Base-by-base conservation (phyloP, 2,888 invertebrate species). In the Cactoblastis cactorum region DNA sequence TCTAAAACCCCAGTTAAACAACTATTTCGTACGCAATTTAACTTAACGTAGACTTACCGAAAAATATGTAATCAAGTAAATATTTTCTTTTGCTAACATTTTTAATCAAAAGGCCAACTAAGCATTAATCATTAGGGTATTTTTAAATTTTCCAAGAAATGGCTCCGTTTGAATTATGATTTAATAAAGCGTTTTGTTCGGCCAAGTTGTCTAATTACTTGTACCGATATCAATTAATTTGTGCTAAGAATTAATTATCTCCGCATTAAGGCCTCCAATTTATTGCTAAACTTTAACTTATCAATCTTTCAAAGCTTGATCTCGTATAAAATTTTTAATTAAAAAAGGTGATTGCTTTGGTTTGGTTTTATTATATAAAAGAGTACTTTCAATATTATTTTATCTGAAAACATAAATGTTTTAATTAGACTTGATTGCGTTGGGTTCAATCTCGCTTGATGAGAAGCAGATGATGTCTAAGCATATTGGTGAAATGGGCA, bases 241-340 rank as follows among this genome's bases (percentile, higher is more conserved):
- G 79, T 76, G 78, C 80, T 84, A 83, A 82, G 84, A 86, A 86
- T 86, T 85, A 84, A 86, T 86, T 86, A 85, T 83, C 80, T 84
- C 72, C 74, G 80, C 75, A 83, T 84, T 82, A 82, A 78, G 78
- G 78, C 71, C 80, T 77, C 77, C 77, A 80, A 83, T 85, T 86
- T 86, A 86, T 85, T 85, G 81, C 80, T 77, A 81, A 86, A 85
- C 81, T 87, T 86, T 80, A 74, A 82, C 83, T 82, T 81, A 84
- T 86, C 84, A 85, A 84, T 87, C 84, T 84, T 80, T 65, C 66
- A 64, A 71, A 76, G 74, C 72, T 62, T 64, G 67, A 59, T 32
- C 41, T 49, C 22, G 34, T 41, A 17, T 34, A 18, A 49, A 28
- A 35, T 48, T 37, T 37, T 48, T 37, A 48, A 37, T 37, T 17